A percentile compares a stretch with the other conserved stretches of the same genome.
These are phyloP conservation scores for Cheiracanthium punctorium DNA, from an alignment of 2,888 invertebrate species.

Conservation along the genomic window DNA sequence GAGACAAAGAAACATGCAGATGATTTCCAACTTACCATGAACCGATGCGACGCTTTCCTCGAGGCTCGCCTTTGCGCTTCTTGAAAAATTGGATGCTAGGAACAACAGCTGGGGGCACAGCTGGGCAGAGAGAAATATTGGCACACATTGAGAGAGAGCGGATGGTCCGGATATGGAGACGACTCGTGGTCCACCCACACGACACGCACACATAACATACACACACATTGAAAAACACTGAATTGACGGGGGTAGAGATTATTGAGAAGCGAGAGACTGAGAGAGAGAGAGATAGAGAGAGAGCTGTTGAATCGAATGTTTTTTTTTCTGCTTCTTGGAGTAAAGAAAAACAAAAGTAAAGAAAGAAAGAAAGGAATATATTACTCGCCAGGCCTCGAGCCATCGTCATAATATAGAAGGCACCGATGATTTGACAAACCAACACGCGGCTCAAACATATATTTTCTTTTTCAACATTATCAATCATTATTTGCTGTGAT, in stretches of 20 bases:
- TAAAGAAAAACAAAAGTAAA: too few species aligned
- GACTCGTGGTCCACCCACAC: constrained; percentile 20
- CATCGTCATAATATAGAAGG: constrained; percentile 64
- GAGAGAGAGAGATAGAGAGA: constrained; percentile 24
- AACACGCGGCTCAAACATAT: constrained; percentile 59
- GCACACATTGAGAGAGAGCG: constrained; percentile 48
- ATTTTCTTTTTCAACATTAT: neutral
- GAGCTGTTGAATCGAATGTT: constrained; percentile 4
- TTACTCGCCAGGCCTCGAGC: constrained; percentile 4
- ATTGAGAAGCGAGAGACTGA: neutral
- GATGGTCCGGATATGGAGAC: constrained; percentile 47
- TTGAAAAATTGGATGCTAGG: constrained; percentile 36
- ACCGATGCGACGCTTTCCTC: neutral
- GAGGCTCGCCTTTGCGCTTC: constrained; percentile 30
- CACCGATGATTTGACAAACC: constrained; percentile 69
- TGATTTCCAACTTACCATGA: constrained; percentile 22
- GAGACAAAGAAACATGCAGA: neutral
- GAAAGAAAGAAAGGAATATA: neutral
- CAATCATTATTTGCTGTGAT: constrained; percentile 50
- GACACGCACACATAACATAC: constrained; percentile 22
- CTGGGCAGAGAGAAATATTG: constrained; percentile 51
- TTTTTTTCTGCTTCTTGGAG: constrained; percentile 33
- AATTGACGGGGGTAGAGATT: constrained; percentile 18
- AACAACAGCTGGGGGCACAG: constrained; percentile 62
- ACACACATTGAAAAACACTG: constrained; percentile 32